Conservation (phyloP, 2,113 vertebrate genomes). For the Rostratula benghalensis region DNA sequence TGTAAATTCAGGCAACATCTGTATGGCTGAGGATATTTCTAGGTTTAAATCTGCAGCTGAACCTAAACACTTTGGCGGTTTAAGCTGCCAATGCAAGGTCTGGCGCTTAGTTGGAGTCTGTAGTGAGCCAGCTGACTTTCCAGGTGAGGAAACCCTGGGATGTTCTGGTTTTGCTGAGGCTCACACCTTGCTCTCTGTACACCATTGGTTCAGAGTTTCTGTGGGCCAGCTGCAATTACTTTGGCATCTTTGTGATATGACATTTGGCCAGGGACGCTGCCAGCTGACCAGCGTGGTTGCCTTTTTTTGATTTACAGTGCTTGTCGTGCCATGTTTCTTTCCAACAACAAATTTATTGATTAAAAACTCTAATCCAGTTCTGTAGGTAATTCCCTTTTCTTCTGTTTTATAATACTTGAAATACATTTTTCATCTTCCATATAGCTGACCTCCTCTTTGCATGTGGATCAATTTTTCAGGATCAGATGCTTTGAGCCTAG, state of each 20-base stretch:
- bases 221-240: neutral
- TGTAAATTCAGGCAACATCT: neutral
- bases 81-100: neutral
- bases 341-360: neutral
- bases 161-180: neutral
- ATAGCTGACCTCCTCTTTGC: neutral
- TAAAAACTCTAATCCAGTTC: neutral
- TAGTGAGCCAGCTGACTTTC: neutral
- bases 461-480: neutral
- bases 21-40: neutral
- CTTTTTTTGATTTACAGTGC: neutral
- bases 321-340: neutral
- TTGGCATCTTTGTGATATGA: neutral
- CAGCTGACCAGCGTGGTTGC: fast-evolving
- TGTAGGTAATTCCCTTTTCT: neutral
- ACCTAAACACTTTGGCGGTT: fast-evolving
- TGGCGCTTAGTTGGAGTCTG: neutral
- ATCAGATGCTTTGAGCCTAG: neutral
- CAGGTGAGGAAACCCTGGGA: neutral
- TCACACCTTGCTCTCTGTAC: neutral
- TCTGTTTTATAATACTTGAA: neutral
- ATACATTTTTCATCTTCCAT: neutral
- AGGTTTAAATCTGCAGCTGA: neutral
- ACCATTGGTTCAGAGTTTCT: neutral
- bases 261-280: neutral